Conservation (phyloP, 2,888 invertebrate species). For the Ypsolopha scabrella region DNA sequence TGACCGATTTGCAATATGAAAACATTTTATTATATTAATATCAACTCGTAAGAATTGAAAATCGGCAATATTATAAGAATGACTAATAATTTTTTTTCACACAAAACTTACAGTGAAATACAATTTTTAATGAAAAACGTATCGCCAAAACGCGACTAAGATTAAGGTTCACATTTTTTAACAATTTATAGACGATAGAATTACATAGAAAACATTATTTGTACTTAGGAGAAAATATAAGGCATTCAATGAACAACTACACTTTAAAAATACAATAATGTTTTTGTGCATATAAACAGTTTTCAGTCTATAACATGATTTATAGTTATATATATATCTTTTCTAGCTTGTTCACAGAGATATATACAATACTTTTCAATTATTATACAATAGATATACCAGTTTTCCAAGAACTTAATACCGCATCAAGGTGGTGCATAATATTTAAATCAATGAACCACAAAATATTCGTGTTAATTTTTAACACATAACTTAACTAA, state of each 20-base stretch:
- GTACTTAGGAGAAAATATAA: slow-evolving; percentile 47
- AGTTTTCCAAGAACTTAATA: too few relatives aligned
- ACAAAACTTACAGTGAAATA: too few relatives aligned
- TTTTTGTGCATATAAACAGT: not conserved
- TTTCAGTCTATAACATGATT: slow-evolving; percentile 1
- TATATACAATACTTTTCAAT: not conserved
- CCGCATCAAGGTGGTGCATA: too few relatives aligned
- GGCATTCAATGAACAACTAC: slow-evolving; percentile 38
- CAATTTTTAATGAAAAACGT: not conserved
- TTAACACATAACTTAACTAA: too few relatives aligned
- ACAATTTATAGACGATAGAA: slow-evolving; percentile 19
- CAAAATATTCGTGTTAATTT: too few relatives aligned
- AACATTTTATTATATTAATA: too few relatives aligned
- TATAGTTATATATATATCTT: not conserved
- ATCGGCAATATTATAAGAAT: too few relatives aligned
- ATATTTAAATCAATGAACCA: too few relatives aligned
- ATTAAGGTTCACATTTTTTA: slow-evolving; percentile 6
- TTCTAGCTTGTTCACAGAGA: not conserved
- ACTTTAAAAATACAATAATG: slow-evolving; percentile 22
- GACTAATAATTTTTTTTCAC: too few relatives aligned
- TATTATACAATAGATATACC: not conserved
- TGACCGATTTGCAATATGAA: slow-evolving; percentile 4
- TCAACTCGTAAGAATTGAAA: too few relatives aligned
- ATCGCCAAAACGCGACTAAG: slow-evolving; percentile 20
- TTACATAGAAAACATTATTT: slow-evolving; percentile 31